Conservation (phyloP, 2,888 invertebrate species). For the Drosophila suboccidentalis region DNA sequence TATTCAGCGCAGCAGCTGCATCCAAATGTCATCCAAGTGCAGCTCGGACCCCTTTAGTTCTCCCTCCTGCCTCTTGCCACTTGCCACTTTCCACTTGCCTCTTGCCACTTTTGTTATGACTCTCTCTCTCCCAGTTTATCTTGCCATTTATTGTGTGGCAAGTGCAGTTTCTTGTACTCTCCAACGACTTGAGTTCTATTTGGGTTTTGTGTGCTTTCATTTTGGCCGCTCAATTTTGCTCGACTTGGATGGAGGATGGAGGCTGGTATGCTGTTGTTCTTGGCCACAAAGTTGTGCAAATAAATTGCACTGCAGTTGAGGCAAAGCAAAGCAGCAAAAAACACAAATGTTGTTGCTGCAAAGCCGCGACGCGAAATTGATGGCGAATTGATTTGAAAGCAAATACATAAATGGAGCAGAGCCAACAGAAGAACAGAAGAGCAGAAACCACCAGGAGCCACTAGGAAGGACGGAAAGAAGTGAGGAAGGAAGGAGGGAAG, state of each 20-base stretch:
- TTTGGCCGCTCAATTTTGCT: conserved; percentile 49
- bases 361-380: conserved; percentile 71
- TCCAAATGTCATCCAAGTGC: conserved; percentile 17
- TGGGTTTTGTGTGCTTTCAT: conserved; percentile 52
- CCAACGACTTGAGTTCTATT: conserved; percentile 61
- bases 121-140: conserved; percentile 53
- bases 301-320: conserved; percentile 71
- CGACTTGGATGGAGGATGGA: conserved; percentile 8
- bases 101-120: too few species aligned
- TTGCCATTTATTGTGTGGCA: conserved; percentile 75
- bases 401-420: conserved; percentile 79
- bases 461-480: neutral
- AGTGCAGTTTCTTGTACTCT: conserved; percentile 72
- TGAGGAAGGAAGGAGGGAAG: neutral
- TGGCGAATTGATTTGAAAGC: conserved; percentile 81
- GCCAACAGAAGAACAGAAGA: conserved; percentile 12
- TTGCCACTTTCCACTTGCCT: neutral
- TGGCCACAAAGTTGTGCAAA: conserved; percentile 63
- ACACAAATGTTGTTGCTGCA: conserved; percentile 72
- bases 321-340: conserved; percentile 16
- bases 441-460: conserved; percentile 13
- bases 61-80: neutral
- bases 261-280: conserved; percentile 11
- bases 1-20: conserved; percentile 31
- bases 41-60: neutral